phyloP scores from a whole-genome alignment of 2,113 vertebrate genomes.

The Pycnonotus jocosus region DNA sequence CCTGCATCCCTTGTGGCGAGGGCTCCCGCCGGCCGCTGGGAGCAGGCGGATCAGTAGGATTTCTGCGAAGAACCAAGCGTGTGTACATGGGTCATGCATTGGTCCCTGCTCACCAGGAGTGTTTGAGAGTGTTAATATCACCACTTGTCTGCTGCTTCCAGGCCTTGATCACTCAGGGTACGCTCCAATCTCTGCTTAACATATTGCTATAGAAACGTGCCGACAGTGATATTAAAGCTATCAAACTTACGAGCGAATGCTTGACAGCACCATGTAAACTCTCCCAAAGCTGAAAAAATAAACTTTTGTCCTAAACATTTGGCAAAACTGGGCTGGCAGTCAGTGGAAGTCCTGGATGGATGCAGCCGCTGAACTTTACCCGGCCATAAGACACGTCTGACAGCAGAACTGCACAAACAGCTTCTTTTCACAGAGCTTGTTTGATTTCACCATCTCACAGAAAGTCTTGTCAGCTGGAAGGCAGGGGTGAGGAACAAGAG shows the following conservation, averaged over 20 bases:
- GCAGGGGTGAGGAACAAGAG: neutral
- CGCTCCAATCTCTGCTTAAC: neutral
- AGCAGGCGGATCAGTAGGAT: neutral
- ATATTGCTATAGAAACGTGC: slow-evolving; percentile 1
- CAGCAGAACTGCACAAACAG: slow-evolving; percentile 92
- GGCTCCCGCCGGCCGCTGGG: neutral
- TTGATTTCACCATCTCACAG: slow-evolving; percentile 92
- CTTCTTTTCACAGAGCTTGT: slow-evolving; percentile 89
- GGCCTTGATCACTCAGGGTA: neutral
- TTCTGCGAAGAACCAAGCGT: neutral
- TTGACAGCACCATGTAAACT: slow-evolving; percentile 47
- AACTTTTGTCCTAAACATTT: slow-evolving; percentile 53
- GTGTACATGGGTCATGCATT: neutral
- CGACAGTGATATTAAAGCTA: slow-evolving; percentile 59
- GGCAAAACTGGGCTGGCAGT: slow-evolving; percentile 46
- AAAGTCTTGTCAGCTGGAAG: slow-evolving; percentile 84
- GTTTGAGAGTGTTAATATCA: slow-evolving; percentile 49
- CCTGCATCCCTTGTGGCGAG: neutral
- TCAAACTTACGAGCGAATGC: slow-evolving; percentile 6
- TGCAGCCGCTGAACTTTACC: slow-evolving; percentile 65
- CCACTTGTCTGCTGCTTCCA: neutral
- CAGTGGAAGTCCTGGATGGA: slow-evolving; percentile 23
- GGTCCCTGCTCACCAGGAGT: slow-evolving; percentile 19
- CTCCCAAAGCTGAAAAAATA: slow-evolving; percentile 54
- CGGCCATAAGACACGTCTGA: slow-evolving; percentile 85